A percentile compares a stretch with the other conserved stretches of the same genome.
Conservation (phyloP, 92 coral and sea anemone species). For the Palythoa heliodiscus region DNA sequence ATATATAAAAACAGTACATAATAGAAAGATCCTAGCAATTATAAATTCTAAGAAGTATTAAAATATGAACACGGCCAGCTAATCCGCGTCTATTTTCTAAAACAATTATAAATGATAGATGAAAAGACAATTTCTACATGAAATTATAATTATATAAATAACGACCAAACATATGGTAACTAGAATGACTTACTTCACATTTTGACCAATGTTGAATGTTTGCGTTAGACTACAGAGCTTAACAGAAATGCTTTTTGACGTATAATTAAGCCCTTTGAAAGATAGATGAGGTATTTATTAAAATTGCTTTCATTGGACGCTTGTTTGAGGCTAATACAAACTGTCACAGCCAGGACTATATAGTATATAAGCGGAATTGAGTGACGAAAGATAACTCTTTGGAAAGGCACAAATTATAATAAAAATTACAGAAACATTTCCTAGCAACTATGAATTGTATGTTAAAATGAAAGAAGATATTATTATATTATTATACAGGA, state of each 20-base stretch:
- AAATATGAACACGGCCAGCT: background rate
- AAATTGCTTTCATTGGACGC: background rate
- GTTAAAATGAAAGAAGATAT: too few relatives aligned
- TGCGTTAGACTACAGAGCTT: background rate
- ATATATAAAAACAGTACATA: too few relatives aligned
- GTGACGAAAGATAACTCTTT: background rate
- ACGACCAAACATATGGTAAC: background rate
- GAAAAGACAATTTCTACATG: background rate
- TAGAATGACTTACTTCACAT: background rate
- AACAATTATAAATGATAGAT: constrained; percentile 8
- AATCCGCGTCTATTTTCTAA: background rate
- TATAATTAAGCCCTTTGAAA: background rate
- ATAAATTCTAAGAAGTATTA: too few relatives aligned
- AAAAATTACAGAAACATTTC: background rate
- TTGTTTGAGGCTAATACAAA: background rate
- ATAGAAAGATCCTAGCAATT: too few relatives aligned
- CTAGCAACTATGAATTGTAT: too few relatives aligned
- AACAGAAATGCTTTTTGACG: background rate
- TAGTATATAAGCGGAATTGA: background rate
- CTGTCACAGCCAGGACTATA: background rate
- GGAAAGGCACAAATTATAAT: background rate
- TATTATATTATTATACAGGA: too few relatives aligned
- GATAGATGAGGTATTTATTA: background rate
- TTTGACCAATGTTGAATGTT: background rate
- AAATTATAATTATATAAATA: constrained; percentile 3